These are phyloP conservation scores for Caenorhabditis sp. DNA, from an alignment of 2,888 invertebrate species.

Conservation along the genomic window DNA sequence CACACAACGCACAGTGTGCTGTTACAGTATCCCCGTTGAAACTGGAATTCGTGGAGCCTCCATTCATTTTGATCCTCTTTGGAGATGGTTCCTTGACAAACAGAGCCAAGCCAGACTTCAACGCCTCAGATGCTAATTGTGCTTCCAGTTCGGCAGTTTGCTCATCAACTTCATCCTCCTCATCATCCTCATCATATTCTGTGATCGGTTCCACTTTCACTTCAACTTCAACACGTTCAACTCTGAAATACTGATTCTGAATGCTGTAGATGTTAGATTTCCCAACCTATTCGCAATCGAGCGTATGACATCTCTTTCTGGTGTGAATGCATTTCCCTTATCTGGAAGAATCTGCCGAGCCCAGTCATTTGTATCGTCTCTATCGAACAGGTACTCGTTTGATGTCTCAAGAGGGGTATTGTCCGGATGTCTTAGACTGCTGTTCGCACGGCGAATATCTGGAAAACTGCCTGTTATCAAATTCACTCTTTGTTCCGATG, in stretches of 20 bases:
- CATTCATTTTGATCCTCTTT: conserved; percentile 3
- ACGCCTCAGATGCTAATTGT: conserved; percentile 29
- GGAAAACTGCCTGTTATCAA: neutral
- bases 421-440: neutral
- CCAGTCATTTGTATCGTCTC: conserved; percentile 10
- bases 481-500: neutral
- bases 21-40: conserved; percentile 15
- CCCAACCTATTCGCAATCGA: conserved; percentile 20
- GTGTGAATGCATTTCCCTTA: neutral
- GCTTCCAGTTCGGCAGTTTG: conserved; percentile 34
- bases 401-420: neutral
- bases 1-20: conserved; percentile 52
- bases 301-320: conserved; percentile 9
- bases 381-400: conserved; percentile 4
- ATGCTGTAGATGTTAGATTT: neutral
- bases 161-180: conserved; percentile 47
- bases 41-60: neutral
- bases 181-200: conserved; percentile 29
- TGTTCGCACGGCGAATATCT: conserved; percentile 11
- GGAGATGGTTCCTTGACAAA: conserved; percentile 28
- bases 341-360: neutral
- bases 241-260: neutral
- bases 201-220: conserved; percentile 44
- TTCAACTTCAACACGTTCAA: conserved; percentile 43
- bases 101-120: conserved; percentile 21